These are phyloP conservation scores for Drosophila affinis DNA, from an alignment of 2,888 invertebrate species.

Conservation along the genomic window DNA sequence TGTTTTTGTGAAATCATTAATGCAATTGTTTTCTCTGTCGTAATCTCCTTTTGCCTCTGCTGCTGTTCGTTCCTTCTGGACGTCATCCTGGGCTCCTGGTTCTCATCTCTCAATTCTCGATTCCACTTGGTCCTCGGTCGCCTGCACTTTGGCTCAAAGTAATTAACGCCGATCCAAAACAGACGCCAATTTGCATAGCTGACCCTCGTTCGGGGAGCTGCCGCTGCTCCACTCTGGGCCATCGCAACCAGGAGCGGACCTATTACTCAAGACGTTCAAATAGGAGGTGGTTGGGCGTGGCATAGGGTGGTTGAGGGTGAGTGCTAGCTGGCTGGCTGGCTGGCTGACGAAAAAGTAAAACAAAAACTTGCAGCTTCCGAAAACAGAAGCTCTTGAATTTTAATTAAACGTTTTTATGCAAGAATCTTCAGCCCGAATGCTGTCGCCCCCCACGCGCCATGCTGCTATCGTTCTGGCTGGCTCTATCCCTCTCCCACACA, in stretches of 20 bases:
- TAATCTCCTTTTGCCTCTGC: neutral
- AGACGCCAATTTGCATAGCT: slow-evolving; percentile 74
- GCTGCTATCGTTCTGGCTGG: neutral
- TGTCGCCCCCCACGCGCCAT: neutral
- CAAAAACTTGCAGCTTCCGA: slow-evolving; percentile 64
- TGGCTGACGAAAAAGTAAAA: slow-evolving; percentile 13
- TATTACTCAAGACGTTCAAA: slow-evolving; percentile 55
- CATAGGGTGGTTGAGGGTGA: neutral
- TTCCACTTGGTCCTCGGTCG: slow-evolving; percentile 49
- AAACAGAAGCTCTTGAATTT: slow-evolving; percentile 79
- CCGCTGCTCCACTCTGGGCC: slow-evolving; percentile 3
- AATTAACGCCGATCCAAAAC: slow-evolving; percentile 78
- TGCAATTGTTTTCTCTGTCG: slow-evolving; percentile 45
- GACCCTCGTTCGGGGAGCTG: slow-evolving; percentile 29
- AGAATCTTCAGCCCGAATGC: slow-evolving; percentile 56
- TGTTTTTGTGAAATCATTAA: slow-evolving; percentile 50
- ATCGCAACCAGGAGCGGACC: slow-evolving; percentile 25
- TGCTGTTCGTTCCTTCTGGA: neutral
- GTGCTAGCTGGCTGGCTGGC: neutral
- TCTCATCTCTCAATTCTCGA: slow-evolving; percentile 30
- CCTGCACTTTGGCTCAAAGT: slow-evolving; percentile 74
- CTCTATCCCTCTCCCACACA: neutral
- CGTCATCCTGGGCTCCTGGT: neutral
- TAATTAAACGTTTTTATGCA: slow-evolving; percentile 79
- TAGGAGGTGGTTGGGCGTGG: slow-evolving; percentile 13